Evolutionary conservation across 2,888 invertebrate species (phyloP), one percentile per base, ranked within the genome.

Genomic region (Brachyopa scutellaris): DNA sequence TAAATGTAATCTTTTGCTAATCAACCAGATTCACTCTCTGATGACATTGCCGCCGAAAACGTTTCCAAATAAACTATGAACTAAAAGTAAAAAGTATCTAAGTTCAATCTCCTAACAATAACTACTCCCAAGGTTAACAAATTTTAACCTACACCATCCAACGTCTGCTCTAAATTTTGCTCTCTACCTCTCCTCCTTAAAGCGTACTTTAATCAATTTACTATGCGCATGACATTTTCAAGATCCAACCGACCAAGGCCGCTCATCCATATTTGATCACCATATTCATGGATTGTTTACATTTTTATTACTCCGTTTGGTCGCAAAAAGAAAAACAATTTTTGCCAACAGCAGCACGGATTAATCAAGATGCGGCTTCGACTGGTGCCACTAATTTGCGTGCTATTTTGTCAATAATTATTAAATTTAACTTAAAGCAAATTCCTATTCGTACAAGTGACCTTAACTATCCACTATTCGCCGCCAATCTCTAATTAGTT

Each of bases 271-370:
- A 47, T 57, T 36, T 67, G 23, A 67, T 55, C 55, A 45, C 57
- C 57, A 31, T 69, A 57, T 57, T 57, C 57, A 69, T 69, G 29
- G 57, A 69, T 57, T 69, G 36, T 69, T 69, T 45, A 69, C 69
- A 33, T 6, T 61, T 61, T 55, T 21, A 29, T 23, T n/a, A n/a
- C 29, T 7, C 23, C 53, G 33, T 5, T 29, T 21, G 9, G 9
- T 26, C 7, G 26, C 26, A 2, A 29, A 29, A 29, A 45, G 8
- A 26, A 26, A 13, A 13, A 49, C 7, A 29, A 49, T 15, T 23
- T 45, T 61, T 19, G 13, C 13, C 15, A 23, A 13, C 29, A 33
- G 23, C 9, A 17, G 66, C 53, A 21, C n/a, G 42, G n/a, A 21
- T 42, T 55, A 23, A 15, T 57, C 36, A 45, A 55, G 33, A 36